phyloP scores from a whole-genome alignment of 2,797 vertebrate genomes.

The Notoglanidium macrostoma region DNA sequence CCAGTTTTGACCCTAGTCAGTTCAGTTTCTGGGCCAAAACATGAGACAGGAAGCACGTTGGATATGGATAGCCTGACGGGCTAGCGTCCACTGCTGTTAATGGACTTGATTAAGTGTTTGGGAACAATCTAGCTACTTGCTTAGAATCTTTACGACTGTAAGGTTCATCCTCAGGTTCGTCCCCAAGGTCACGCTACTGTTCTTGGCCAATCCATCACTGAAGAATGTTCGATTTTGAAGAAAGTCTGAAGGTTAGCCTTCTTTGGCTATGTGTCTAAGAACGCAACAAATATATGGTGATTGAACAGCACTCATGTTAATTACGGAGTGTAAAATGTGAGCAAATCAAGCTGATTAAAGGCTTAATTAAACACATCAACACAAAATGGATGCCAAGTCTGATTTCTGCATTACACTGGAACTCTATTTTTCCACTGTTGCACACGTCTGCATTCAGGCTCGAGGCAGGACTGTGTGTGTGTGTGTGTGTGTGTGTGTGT shows the following conservation, averaged over 20 bases:
- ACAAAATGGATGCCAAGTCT: slow-evolving; percentile 2
- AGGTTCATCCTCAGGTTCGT: not conserved
- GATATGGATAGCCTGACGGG: too few species aligned
- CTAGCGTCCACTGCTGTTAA: not conserved
- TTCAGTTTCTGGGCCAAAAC: not conserved
- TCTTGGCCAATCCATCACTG: not conserved
- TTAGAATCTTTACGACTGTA: not conserved
- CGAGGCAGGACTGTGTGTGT: slow-evolving; percentile 3
- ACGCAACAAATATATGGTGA: not conserved
- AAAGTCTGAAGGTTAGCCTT: not conserved
- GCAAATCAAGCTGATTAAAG: not conserved
- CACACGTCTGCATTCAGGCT: not conserved
- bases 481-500: not conserved
- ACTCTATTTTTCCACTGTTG: not conserved
- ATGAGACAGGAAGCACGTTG: not conserved
- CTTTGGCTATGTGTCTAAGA: not conserved
- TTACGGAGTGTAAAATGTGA: not conserved
- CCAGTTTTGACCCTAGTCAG: not conserved
- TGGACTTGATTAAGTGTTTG: not conserved
- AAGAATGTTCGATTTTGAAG: not conserved
- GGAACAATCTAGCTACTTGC: not conserved
- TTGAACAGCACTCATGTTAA: not conserved
- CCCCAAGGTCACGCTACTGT: not conserved
- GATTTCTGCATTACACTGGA: not conserved
- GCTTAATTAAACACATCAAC: not conserved